Evolutionary conservation across 2,888 invertebrate species (phyloP).

Genomic region (Hemistola chrysoprasaria): DNA sequence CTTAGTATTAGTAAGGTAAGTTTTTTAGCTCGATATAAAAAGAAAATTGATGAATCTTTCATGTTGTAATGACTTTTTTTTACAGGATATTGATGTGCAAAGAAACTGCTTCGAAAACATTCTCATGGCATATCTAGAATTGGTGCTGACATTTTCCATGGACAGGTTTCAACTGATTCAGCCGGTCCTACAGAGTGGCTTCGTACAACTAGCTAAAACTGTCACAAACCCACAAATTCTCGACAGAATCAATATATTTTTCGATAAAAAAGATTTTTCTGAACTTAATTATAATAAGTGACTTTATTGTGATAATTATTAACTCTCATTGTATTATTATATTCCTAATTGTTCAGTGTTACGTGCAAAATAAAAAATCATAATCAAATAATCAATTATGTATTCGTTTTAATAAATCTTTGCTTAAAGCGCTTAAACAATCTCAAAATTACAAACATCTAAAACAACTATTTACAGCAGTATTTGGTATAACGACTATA

Average conservation of each 20-base stretch:
- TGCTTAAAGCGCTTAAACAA: constrained; percentile 50
- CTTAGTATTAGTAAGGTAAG: constrained; percentile 91
- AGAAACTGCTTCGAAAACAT: constrained; percentile 92
- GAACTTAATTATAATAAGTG: constrained; percentile 68
- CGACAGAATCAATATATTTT: constrained; percentile 78
- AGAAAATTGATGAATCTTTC: too few relatives aligned
- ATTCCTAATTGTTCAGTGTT: constrained; percentile 69
- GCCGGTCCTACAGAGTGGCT: constrained; percentile 69
- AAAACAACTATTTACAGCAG: constrained; percentile 61
- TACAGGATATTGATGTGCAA: constrained; percentile 92
- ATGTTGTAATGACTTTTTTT: constrained; percentile 22
- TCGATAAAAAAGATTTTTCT: constrained; percentile 76
- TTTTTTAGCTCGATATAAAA: neutral
- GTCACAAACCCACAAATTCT: constrained; percentile 73
- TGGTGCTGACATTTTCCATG: constrained; percentile 84
- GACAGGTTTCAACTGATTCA: constrained; percentile 80
- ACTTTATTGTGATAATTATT: constrained; percentile 60
- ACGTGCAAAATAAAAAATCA: constrained; percentile 67
- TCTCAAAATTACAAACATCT: constrained; percentile 48
- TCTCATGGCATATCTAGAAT: constrained; percentile 91
- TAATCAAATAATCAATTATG: constrained; percentile 47
- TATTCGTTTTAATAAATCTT: constrained; percentile 52
- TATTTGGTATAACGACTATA: constrained; percentile 75
- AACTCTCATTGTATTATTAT: constrained; percentile 52
- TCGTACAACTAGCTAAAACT: constrained; percentile 68